Evolutionary conservation across 2,888 invertebrate genomes (phyloP), one percentile per base, ranked within the genome.

Genomic region (Synanthedon andrenaeformis): DNA sequence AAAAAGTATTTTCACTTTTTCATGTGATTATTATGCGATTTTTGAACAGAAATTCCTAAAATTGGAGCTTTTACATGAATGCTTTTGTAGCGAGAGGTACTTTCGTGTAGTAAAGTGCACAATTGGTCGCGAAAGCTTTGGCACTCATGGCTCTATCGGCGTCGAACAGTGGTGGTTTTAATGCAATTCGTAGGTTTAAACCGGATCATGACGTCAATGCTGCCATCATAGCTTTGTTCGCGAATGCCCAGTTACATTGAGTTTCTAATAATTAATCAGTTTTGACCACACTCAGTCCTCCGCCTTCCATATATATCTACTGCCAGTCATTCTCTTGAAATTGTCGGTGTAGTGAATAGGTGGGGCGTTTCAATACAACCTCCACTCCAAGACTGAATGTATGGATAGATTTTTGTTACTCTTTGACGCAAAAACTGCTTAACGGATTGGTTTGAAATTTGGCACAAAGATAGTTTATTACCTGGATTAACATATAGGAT

Each of bases 131-230:
- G 42, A 2, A 13, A 42, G n/a, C 42, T n/a, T 35, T 35, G 10
- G 6, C 51, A 51, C 51, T 35, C 41, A 11, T 41, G 51, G n/a
- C 51, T 51, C 51, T 51, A 51, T 51, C 51, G 41, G 51, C 41
- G 14, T 19, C 51, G 51, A 28, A 19, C 51, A 51, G 51, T 8
- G 49, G 51, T 35, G 51, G 51, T n/a, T 51, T 51, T 51, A 51
- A 11, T n/a, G 51, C 51, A 51, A 51, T 51, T 41, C 35, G n/a
- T 35, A 8, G 51, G 3, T 41, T 41, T 13, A 51, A 51, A 4
- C 51, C 51, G 41, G 51, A 51, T 35, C 13, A 51, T 35, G 12
- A n/a, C 51, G 23, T 14, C 28, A 35, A 14, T n/a, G 23, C 51
- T 11, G 35, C 23, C 14, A 14, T 45, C 13, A 14, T 4, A 14